Evolutionary conservation across 2,888 invertebrate genomes (phyloP).

Genomic region (Lasioglossum pauxillum): DNA sequence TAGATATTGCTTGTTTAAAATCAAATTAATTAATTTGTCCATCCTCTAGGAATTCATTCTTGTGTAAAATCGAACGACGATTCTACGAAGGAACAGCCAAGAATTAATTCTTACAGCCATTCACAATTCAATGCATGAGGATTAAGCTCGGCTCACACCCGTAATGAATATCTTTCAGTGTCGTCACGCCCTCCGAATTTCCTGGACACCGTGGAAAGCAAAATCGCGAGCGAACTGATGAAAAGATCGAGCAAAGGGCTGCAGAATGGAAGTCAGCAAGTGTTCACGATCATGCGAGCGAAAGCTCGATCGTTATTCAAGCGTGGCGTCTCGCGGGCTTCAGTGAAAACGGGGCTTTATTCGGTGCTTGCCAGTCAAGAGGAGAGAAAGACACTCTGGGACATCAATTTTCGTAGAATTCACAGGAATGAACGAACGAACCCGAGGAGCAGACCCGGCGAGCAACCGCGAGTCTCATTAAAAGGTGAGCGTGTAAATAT

Average conservation of each 20-base stretch:
- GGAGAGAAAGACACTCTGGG: background rate
- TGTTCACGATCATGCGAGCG: background rate
- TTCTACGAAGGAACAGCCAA: too few species aligned
- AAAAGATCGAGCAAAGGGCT: background rate
- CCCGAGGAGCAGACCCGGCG: background rate
- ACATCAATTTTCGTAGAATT: background rate
- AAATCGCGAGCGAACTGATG: too few species aligned
- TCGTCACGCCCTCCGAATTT: too few species aligned
- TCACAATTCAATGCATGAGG: too few species aligned
- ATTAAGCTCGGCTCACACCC: too few species aligned
- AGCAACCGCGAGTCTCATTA: background rate
- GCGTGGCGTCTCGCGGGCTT: background rate
- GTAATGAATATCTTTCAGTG: too few species aligned
- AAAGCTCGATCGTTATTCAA: constrained; percentile 1
- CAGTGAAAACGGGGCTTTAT: background rate
- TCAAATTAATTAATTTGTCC: too few species aligned
- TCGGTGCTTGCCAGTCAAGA: background rate
- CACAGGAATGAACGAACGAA: background rate
- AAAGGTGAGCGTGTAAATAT: background rate
- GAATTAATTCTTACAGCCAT: too few species aligned
- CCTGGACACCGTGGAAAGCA: too few species aligned
- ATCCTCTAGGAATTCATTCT: too few species aligned
- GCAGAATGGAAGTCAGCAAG: background rate
- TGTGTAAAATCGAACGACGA: too few species aligned
- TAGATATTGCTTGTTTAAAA: too few species aligned